A percentile compares a stretch with the other conserved stretches of the same genome.
phyloP scores from a whole-genome alignment of 2,797 vertebrate genomes.

The Cyprinodon diabolis region DNA sequence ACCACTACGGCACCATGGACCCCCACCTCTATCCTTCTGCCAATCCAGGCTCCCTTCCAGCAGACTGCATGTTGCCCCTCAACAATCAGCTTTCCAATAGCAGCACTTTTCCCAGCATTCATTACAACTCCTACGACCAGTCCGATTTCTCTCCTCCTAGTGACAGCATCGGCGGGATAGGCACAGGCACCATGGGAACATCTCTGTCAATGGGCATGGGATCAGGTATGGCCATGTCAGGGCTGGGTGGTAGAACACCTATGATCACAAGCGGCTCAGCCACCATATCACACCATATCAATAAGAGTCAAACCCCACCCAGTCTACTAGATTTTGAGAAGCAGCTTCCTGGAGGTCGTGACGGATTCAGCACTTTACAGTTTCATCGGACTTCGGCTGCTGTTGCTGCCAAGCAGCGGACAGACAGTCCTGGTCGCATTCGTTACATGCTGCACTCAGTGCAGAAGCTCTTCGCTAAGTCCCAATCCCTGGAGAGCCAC shows the following conservation, averaged over 20 bases:
- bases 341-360: conserved; percentile 91
- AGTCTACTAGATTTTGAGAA: conserved; percentile 96
- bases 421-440: conserved; percentile 96
- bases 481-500: conserved; percentile 93
- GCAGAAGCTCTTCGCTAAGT: conserved; percentile 98
- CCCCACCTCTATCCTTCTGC: conserved; percentile 83
- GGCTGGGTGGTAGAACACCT: conserved; percentile 65
- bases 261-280: conserved; percentile 86
- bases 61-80: conserved; percentile 91
- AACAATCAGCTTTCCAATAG: conserved; percentile 96
- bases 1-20: conserved; percentile 90
- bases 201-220: conserved; percentile 81
- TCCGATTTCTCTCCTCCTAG: conserved; percentile 83
- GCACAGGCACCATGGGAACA: conserved; percentile 80
- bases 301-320: conserved; percentile 89
- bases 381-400: conserved; percentile 88
- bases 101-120: conserved; percentile 96
- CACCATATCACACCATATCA: conserved; percentile 81
- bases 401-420: conserved; percentile 85
- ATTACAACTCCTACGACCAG: conserved; percentile 95
- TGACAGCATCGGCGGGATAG: conserved; percentile 93
- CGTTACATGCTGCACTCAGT: conserved; percentile 97
- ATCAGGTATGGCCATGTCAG: conserved; percentile 70
- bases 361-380: conserved; percentile 98
- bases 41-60: conserved; percentile 82